Percentiles rank a stretch among this genome's conserved stretches.
Conservation (phyloP, 2,113 vertebrate species). For the Cheirogaleus medius region DNA sequence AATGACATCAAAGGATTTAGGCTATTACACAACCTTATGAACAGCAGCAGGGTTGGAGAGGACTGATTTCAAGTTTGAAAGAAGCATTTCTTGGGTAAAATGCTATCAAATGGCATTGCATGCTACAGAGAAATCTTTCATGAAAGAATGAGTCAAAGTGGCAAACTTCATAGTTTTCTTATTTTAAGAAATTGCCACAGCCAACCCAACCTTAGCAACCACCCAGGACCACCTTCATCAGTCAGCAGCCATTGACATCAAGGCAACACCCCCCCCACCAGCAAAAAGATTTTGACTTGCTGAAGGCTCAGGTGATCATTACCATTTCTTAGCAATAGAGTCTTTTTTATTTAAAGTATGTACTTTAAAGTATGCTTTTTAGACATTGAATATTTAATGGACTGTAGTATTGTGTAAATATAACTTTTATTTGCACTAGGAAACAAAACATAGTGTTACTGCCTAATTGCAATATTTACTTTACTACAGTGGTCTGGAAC, state of each 20-base stretch:
- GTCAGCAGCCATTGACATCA: not conserved
- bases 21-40: not conserved
- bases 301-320: not conserved
- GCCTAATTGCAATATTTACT: not conserved
- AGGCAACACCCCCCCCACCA: not conserved
- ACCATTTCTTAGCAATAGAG: not conserved
- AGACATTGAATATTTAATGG: not conserved
- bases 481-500: not conserved
- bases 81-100: not conserved
- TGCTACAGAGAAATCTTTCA: not conserved
- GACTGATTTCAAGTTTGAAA: not conserved
- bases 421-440: not conserved
- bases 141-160: not conserved
- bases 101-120: not conserved
- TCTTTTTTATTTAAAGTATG: not conserved
- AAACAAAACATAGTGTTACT: not conserved
- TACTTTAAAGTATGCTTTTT: not conserved
- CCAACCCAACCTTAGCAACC: not conserved
- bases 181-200: not conserved
- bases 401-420: not conserved
- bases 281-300: not conserved
- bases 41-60: not conserved
- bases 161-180: not conserved
- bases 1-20: not conserved
- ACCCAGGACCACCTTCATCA: not conserved